These are phyloP conservation scores for Lepidurus arcticus DNA, from an alignment of 1,140 invertebrate species.

Conservation along the genomic window DNA sequence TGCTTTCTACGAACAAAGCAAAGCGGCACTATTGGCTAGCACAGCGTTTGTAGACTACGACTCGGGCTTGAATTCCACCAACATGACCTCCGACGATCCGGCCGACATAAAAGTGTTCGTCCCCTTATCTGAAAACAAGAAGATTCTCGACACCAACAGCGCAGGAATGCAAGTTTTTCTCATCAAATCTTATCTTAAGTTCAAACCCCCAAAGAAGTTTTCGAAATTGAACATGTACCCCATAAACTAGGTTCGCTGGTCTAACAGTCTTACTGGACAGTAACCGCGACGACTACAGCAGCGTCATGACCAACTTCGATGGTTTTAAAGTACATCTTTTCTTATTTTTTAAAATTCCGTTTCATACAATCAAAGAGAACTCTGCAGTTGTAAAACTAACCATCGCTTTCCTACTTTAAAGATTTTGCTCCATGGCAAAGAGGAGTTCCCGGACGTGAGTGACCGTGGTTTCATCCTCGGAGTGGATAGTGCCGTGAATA, in stretches of 20 bases:
- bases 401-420: neutral
- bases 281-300: conserved; percentile 26
- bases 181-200: neutral
- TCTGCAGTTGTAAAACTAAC: neutral
- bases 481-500: too few species aligned
- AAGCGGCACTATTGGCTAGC: neutral
- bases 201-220: neutral
- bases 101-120: neutral
- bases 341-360: neutral
- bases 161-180: conserved; percentile 16
- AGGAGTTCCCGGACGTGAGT: conserved; percentile 24
- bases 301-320: conserved; percentile 5
- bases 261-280: conserved; percentile 18
- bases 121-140: neutral
- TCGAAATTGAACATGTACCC: conserved; percentile 29
- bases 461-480: conserved; percentile 23
- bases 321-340: conserved; percentile 25
- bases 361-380: too few species aligned
- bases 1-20: neutral
- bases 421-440: conserved; percentile 14
- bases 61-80: neutral
- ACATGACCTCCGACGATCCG: neutral
- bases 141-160: neutral
- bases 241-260: conserved; percentile 13
- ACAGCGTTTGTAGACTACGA: neutral